Base-by-base conservation (phyloP, 2,113 vertebrate species). In the Centropristis striata region DNA sequence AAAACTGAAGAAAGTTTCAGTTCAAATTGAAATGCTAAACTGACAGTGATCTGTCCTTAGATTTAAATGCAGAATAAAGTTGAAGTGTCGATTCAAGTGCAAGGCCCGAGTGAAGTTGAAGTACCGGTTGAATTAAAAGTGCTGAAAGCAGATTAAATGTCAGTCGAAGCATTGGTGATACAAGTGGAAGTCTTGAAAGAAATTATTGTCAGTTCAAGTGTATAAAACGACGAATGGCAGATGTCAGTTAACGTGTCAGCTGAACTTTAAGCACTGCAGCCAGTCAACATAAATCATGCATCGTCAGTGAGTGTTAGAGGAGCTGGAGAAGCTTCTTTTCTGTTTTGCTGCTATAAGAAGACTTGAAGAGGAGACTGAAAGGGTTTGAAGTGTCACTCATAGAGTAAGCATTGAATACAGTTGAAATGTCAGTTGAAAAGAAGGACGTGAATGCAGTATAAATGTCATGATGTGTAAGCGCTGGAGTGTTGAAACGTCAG, bases 311-410 rank as follows among this genome's bases (percentile, higher is more conserved):
- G 72, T 51, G 28, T 41, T 12, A 9, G 37, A 67, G 4, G 53
- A 71, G 36, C 41, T 47, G 12, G 27, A 65, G 51, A 32, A 39
- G n/a, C 2, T 32, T 3, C 63, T 63, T 66, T 41, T 59, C 61
- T 25, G 63, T 9, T n/a, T 27, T n/a, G 37, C 49, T 9, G 23
- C 21, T 70, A 36, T 54, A 49, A 46, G 20, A 64, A 60, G 53
- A 36, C 57, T 53, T 67, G 20, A 70, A 18, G 71, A 5, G 20
- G 66, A 18, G 71, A 8, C 36, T 60, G 14, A 76, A 60, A 69
- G 32, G 50, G 47, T 53, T 60, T 60, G 54, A 77, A 28, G 54
- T 61, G 67, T 84, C 59, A 67, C 27, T 78, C 67, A 77, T 14
- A 77, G 46, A 53, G 4, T n/a, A 15, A 28, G 21, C 28, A 39